These are phyloP conservation scores for Dermatophagoides farinae DNA, from an alignment of 1,140 invertebrate species.

Conservation along the genomic window DNA sequence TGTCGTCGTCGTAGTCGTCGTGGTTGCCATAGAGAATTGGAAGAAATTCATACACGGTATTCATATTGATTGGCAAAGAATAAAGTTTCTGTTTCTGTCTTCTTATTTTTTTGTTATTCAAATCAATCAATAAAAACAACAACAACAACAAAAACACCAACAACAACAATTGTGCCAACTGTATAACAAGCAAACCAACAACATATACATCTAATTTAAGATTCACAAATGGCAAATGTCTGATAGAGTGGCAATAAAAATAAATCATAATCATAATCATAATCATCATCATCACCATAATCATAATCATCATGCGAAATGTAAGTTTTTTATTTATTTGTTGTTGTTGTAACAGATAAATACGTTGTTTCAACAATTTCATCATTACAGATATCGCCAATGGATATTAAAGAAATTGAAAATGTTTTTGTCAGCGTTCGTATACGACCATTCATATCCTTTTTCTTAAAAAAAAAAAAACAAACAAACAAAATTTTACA, in stretches of 20 bases:
- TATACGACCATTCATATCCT: constrained; percentile 37
- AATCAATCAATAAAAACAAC: no score
- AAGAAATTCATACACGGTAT: not conserved
- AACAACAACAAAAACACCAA: no score
- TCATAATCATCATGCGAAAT: no score
- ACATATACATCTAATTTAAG: not conserved
- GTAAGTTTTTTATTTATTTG: no score
- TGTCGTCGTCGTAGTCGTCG: not conserved
- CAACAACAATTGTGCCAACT: no score
- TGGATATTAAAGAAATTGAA: constrained; percentile 23
- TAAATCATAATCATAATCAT: no score
- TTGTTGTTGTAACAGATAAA: no score
- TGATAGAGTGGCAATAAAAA: no score
- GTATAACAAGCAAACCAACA: not conserved
- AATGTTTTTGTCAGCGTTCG: constrained; percentile 38
- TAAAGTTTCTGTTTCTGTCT: not conserved
- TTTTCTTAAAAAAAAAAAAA: constrained; percentile 22
- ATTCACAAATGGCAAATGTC: not conserved
- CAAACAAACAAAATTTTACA: no score
- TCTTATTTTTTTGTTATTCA: no score
- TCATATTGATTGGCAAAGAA: not conserved
- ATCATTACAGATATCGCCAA: not conserved
- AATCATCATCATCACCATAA: no score
- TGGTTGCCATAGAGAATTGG: not conserved
- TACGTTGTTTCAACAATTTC: no score